Percentiles rank a stretch among this genome's conserved stretches.
Conservation (phyloP, 2,113 vertebrate genomes). For the Podarcis cretensis region DNA sequence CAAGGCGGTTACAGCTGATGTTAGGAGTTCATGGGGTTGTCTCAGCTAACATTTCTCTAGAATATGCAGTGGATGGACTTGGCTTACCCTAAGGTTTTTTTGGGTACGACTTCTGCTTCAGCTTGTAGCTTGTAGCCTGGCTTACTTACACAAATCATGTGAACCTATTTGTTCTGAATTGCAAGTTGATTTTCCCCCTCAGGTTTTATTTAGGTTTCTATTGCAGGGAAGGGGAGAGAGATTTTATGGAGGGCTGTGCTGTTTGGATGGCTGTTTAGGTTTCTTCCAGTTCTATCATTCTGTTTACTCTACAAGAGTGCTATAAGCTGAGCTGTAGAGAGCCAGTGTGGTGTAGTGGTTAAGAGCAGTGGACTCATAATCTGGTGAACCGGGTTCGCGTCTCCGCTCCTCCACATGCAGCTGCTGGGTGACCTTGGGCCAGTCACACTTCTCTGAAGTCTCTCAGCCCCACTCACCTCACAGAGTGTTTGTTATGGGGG, state of each 20-base stretch:
- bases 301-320: neutral
- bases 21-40: neutral
- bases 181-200: neutral
- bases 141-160: neutral
- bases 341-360: too few species aligned
- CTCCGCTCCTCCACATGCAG: too few species aligned
- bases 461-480: too few species aligned
- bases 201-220: neutral
- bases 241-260: neutral
- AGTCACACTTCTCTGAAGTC: too few species aligned
- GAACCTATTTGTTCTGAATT: neutral
- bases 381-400: too few species aligned
- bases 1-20: neutral
- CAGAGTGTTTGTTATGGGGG: too few species aligned
- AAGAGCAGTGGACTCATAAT: too few species aligned
- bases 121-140: neutral
- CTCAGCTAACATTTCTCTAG: neutral
- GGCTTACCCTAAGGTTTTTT: neutral
- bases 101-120: neutral
- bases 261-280: neutral
- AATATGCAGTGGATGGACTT: neutral
- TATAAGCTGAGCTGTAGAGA: neutral
- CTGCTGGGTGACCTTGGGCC: too few species aligned
- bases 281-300: neutral
- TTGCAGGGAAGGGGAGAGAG: neutral